Conservation (phyloP, 2,888 invertebrate species). For the Drosophila aldrichi region DNA sequence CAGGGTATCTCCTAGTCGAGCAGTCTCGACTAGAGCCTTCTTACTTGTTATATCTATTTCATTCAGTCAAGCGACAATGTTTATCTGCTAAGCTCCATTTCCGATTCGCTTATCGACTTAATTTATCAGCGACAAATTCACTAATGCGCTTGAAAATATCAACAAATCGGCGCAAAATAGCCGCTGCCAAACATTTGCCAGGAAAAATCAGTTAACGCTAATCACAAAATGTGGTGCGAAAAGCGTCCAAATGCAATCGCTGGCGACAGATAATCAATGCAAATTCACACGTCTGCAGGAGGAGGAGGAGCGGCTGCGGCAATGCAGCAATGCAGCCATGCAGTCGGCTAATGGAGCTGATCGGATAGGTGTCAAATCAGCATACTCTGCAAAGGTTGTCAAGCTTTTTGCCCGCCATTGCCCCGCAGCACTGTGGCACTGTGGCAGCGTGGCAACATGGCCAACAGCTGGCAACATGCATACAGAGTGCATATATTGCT, state of each 20-base stretch:
- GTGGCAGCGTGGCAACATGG: constrained; percentile 22
- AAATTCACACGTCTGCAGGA: constrained; percentile 52
- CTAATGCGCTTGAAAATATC: constrained; percentile 41
- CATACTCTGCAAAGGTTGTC: constrained; percentile 64
- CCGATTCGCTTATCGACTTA: constrained; percentile 51
- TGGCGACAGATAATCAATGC: constrained; percentile 58
- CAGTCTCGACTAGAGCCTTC: too few relatives aligned
- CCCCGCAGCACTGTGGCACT: constrained; percentile 6
- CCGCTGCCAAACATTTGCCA: constrained; percentile 56
- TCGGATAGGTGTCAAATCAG: constrained; percentile 74
- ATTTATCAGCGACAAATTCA: constrained; percentile 56
- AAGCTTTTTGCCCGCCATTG: constrained; percentile 39
- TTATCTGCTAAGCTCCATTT: constrained; percentile 25
- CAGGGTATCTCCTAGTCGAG: too few relatives aligned
- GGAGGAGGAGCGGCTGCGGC: constrained; percentile 16
- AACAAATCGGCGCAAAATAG: constrained; percentile 67
- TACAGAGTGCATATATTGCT: constrained; percentile 46
- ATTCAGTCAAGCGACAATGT: not conserved
- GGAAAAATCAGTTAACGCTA: constrained; percentile 67
- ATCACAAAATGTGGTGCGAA: constrained; percentile 61
- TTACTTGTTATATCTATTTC: too few relatives aligned
- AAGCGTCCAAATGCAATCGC: constrained; percentile 49
- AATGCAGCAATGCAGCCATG: constrained; percentile 1
- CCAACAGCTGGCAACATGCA: constrained; percentile 49
- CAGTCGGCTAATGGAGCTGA: constrained; percentile 34